phyloP scores from a whole-genome alignment of 2,888 invertebrate genomes.

The Scaptodrosophila latifasciaeformis region DNA sequence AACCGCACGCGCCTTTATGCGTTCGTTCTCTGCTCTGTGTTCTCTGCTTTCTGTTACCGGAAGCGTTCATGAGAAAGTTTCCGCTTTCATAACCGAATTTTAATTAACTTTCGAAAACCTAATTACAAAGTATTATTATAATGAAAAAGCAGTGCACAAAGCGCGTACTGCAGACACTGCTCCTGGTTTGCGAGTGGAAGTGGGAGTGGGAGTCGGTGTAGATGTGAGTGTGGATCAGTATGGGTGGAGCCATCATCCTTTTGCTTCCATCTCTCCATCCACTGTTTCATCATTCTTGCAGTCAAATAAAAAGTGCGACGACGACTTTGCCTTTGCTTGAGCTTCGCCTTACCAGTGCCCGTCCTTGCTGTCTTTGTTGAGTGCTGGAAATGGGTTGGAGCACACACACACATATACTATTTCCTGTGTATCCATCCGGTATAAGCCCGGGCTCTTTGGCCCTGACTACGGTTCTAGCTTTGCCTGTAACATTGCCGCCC shows the following conservation, averaged over 20 bases:
- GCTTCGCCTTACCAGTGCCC: constrained; percentile 22
- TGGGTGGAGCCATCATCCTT: constrained; percentile 16
- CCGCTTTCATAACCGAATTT: constrained; percentile 75
- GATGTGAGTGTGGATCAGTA: not conserved
- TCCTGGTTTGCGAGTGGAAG: not conserved
- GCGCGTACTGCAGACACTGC: constrained; percentile 40
- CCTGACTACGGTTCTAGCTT: too few relatives aligned
- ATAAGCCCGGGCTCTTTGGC: constrained; percentile 41
- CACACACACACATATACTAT: constrained; percentile 41
- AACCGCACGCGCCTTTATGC: constrained; percentile 37
- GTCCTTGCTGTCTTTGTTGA: constrained; percentile 49
- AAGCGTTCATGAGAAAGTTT: constrained; percentile 74
- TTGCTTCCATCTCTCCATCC: constrained; percentile 20
- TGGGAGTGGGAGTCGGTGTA: not conserved
- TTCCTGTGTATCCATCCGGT: constrained; percentile 66
- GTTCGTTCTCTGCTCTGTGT: constrained; percentile 18
- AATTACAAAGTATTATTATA: constrained; percentile 75
- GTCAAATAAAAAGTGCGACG: constrained; percentile 48
- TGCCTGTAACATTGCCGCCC: constrained; percentile 18
- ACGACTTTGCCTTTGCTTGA: constrained; percentile 44
- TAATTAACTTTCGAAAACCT: constrained; percentile 75
- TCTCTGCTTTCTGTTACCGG: constrained; percentile 49
- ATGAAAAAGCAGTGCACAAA: constrained; percentile 71
- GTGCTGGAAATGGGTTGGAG: constrained; percentile 3
- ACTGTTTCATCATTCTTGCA: constrained; percentile 42